phyloP scores from a whole-genome alignment of 30 jellyfish, hydroid and myxozoan species.

The Aurelia sp. region DNA sequence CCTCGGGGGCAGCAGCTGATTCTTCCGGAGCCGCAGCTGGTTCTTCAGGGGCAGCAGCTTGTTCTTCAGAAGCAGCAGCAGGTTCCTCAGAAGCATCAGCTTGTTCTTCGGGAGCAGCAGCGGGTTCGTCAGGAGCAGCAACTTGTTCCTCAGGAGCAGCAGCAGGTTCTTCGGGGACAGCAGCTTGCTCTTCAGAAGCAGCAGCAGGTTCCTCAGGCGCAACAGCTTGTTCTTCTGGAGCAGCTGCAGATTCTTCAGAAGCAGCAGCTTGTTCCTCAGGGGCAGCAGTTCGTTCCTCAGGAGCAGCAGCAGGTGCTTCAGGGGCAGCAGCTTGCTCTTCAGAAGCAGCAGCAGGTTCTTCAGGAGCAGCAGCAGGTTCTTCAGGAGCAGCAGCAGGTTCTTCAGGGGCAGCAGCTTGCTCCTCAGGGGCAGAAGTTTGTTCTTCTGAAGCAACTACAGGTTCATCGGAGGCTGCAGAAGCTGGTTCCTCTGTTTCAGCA shows the following conservation, averaged over 20 bases:
- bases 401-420: slow-evolving; percentile 1
- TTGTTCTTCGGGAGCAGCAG: background rate
- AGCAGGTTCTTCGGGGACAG: slow-evolving; percentile 28
- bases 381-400: slow-evolving; percentile 11
- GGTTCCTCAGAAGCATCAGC: slow-evolving; percentile 32
- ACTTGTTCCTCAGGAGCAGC: slow-evolving; percentile 9
- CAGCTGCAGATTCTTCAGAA: slow-evolving; percentile 28
- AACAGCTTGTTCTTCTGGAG: background rate
- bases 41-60: slow-evolving; percentile 23
- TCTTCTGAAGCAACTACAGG: slow-evolving; percentile 18
- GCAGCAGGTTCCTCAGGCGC: background rate
- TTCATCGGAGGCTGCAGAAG: background rate
- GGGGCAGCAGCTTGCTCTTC: background rate
- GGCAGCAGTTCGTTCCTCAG: slow-evolving; percentile 19
- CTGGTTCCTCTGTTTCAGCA: slow-evolving; percentile 29
- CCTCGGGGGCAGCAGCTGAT: background rate
- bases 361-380: slow-evolving; percentile 16
- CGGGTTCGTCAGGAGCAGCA: slow-evolving; percentile 9
- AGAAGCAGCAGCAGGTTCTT: background rate
- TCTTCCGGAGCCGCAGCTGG: background rate
- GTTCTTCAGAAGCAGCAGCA: slow-evolving; percentile 8
- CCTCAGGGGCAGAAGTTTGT: slow-evolving; percentile 18
- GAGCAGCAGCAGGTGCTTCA: slow-evolving; percentile 27
- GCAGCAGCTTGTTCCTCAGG: slow-evolving; percentile 39
- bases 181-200: background rate